These are phyloP conservation scores for Oncopodura yosiiana DNA, from an alignment of 1,140 invertebrate genomes.

Conservation along the genomic window DNA sequence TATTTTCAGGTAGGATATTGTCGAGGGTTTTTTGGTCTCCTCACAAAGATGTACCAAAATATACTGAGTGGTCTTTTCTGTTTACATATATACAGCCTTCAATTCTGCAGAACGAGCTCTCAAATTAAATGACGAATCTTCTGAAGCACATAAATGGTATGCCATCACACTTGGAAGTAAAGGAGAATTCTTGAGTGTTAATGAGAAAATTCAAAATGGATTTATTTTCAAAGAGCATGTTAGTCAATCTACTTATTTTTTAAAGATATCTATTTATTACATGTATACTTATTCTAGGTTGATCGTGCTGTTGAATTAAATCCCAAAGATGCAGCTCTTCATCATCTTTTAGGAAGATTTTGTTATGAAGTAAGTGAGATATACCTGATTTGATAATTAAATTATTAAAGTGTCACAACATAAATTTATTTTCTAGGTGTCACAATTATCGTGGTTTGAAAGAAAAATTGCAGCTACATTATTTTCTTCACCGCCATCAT, in stretches of 20 bases:
- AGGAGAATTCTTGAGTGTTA: slow-evolving; percentile 49
- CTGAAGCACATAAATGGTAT: slow-evolving; percentile 67
- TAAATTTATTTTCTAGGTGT: slow-evolving; percentile 42
- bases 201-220: slow-evolving; percentile 60
- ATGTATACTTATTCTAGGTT: too few relatives aligned
- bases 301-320: slow-evolving; percentile 55
- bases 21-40: background rate
- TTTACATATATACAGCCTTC: slow-evolving; percentile 43
- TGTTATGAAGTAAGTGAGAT: slow-evolving; percentile 53
- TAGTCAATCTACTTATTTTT: too few relatives aligned
- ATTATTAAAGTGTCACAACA: slow-evolving; percentile 5
- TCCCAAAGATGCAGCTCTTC: slow-evolving; percentile 53
- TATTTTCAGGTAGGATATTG: slow-evolving; percentile 50
- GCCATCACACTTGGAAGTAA: slow-evolving; percentile 59
- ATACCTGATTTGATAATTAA: background rate
- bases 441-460: slow-evolving; percentile 57
- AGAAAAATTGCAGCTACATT: slow-evolving; percentile 59
- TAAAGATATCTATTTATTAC: too few relatives aligned
- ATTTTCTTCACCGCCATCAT: slow-evolving; percentile 54
- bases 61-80: background rate
- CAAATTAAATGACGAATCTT: slow-evolving; percentile 44
- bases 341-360: slow-evolving; percentile 59
- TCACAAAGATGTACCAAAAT: too few relatives aligned
- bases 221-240: slow-evolving; percentile 59
- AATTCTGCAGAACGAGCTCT: slow-evolving; percentile 52